These are phyloP conservation scores for Eupithecia exiguata DNA, from an alignment of 2,888 invertebrate species.

Conservation along the genomic window DNA sequence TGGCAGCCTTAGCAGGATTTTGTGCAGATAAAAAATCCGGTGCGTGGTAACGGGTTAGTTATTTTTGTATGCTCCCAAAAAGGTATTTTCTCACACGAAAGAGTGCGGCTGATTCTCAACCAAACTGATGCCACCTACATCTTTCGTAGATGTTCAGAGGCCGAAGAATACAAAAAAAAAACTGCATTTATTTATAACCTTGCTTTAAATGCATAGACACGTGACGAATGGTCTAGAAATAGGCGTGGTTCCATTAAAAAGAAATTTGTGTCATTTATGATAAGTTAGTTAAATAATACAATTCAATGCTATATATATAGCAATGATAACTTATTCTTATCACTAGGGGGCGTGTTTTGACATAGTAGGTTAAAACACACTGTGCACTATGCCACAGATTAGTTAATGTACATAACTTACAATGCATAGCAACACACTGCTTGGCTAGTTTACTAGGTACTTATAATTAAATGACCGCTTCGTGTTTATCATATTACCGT, in stretches of 20 bases:
- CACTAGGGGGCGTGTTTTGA: constrained; percentile 36
- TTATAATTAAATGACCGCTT: neutral
- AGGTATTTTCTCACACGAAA: no score
- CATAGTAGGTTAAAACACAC: constrained; percentile 12
- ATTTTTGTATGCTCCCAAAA: no score
- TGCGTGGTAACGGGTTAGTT: no score
- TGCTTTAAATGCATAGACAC: neutral
- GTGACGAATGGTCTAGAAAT: constrained; percentile 12
- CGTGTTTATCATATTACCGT: neutral
- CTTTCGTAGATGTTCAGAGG: no score
- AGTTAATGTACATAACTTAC: neutral
- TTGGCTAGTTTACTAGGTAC: no score
- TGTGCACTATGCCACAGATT: neutral
- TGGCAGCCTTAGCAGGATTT: no score
- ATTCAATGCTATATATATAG: constrained; percentile 27
- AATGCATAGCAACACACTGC: neutral
- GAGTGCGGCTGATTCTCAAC: no score
- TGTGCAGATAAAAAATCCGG: no score
- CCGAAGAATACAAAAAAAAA: neutral
- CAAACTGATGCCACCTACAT: no score
- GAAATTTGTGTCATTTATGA: constrained; percentile 30
- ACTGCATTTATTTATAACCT: neutral
- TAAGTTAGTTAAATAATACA: constrained; percentile 29
- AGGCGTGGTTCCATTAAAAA: constrained; percentile 37
- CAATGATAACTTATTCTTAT: constrained; percentile 34